Percentiles rank a stretch among this genome's conserved stretches.
phyloP scores from a whole-genome alignment of 2,113 vertebrate genomes.

The Phalacrocorax aristotelis region DNA sequence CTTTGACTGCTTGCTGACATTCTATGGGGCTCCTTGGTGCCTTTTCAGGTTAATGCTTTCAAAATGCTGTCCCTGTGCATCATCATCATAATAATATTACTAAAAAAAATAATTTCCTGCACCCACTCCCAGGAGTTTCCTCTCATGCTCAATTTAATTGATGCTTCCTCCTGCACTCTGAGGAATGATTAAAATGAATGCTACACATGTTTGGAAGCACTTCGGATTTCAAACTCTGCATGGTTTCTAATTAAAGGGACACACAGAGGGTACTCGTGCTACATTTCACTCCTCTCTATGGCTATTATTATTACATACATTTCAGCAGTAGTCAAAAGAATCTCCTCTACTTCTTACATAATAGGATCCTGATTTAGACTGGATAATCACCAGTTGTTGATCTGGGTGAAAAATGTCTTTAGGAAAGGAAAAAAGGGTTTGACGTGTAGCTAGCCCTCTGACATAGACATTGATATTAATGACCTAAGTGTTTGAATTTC shows the following conservation, averaged over 20 bases:
- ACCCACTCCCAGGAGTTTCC: constrained; percentile 43
- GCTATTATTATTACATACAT: constrained; percentile 39
- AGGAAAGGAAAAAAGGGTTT: not conserved
- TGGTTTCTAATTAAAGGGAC: constrained; percentile 63
- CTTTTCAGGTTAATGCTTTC: constrained; percentile 46
- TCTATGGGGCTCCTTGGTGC: not conserved
- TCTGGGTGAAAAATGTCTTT: constrained; percentile 35
- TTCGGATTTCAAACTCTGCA: constrained; percentile 41
- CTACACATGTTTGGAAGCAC: constrained; percentile 41
- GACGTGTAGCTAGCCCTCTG: not conserved
- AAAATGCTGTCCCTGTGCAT: constrained; percentile 17
- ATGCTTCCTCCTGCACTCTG: constrained; percentile 19
- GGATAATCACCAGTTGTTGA: constrained; percentile 31
- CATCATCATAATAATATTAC: not conserved
- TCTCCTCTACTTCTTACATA: not conserved
- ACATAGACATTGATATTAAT: not conserved
- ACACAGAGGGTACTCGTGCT: constrained; percentile 19
- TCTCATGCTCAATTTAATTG: constrained; percentile 48
- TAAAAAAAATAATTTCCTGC: constrained; percentile 41
- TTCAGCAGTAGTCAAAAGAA: constrained; percentile 46
- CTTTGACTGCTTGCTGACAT: constrained; percentile 28
- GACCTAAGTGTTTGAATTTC: constrained; percentile 1
- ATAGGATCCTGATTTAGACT: constrained; percentile 27
- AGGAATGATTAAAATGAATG: constrained; percentile 55
- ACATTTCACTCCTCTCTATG: constrained; percentile 28